Percentiles rank a stretch among this genome's conserved stretches.
Evolutionary conservation across 2,888 invertebrate genomes (phyloP).

Genomic region (Drosophila putrida): DNA sequence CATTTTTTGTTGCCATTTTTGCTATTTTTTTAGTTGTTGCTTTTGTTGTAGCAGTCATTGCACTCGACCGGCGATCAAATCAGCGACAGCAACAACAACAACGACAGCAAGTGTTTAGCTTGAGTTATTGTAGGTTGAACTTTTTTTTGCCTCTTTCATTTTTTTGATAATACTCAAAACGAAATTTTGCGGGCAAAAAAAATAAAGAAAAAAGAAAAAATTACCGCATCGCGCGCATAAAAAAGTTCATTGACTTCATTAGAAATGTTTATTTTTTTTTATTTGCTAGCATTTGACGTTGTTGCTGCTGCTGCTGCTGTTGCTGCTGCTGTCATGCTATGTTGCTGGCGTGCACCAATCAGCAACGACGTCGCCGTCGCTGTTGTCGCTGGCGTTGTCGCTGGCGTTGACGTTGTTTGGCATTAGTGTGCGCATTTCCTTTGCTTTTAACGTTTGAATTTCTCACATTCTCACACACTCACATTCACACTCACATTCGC

Average conservation of each 20-base stretch:
- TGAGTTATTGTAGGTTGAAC: slow-evolving; percentile 45
- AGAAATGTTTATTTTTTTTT: slow-evolving; percentile 57
- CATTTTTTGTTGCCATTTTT: slow-evolving; percentile 35
- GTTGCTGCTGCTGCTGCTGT: slow-evolving; percentile 33
- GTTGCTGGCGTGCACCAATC: slow-evolving; percentile 77
- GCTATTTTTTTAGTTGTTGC: slow-evolving; percentile 26
- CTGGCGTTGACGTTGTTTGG: slow-evolving; percentile 16
- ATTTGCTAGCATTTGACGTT: slow-evolving; percentile 42
- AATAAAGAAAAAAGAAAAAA: slow-evolving; percentile 47
- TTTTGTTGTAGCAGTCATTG: slow-evolving; percentile 69
- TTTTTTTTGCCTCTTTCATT: slow-evolving; percentile 4
- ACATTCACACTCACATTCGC: neutral
- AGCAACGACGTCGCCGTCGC: slow-evolving; percentile 52
- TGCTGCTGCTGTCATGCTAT: slow-evolving; percentile 36
- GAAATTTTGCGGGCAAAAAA: slow-evolving; percentile 59
- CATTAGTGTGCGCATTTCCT: slow-evolving; percentile 56
- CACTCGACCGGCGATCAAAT: slow-evolving; percentile 48
- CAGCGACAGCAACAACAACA: slow-evolving; percentile 40
- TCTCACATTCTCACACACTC: slow-evolving; percentile 22
- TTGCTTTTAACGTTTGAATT: slow-evolving; percentile 22
- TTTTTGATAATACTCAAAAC: slow-evolving; percentile 66
- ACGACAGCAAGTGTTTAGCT: slow-evolving; percentile 34
- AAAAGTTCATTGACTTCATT: slow-evolving; percentile 79
- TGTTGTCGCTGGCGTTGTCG: neutral
- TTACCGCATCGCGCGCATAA: slow-evolving; percentile 81